Evolutionary conservation across 2,888 invertebrate genomes (phyloP), one percentile per base, ranked within the genome.

Genomic region (Diogma glabrata): DNA sequence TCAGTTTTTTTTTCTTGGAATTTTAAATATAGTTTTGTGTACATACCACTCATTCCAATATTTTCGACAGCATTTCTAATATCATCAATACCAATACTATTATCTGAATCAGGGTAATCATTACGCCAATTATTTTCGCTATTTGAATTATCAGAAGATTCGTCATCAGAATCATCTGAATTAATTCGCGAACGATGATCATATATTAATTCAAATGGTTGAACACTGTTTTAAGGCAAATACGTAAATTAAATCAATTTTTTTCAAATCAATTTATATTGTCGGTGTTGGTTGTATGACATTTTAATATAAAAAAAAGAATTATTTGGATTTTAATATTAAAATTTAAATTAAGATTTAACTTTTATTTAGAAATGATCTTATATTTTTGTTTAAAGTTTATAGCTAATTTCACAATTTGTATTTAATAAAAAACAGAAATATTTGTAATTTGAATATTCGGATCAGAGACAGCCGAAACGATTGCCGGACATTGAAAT

Each of bases 71-170:
- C 81, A 47, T 64, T 63, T 30, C 76, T 65, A 69, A 85, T 79
- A 56, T 81, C 46, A 14, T 43, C 33, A n/a, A 51, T 47, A n/a
- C 49, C 47, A 51, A 73, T 73, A 49, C 69, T 70, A 52, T 75
- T 80, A 12, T 74, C 69, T 48, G 82, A 81, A 0, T 78, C 77
- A 1, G 87, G 87, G 65, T 88, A 88, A 50, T 87, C 87, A 61
- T 88, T 87, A 54, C 77, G 72, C 76, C 80, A 82, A 63, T 86
- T 78, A 58, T 81, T 80, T 66, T 88, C 87, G 55, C 82, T 81
- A 71, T 88, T 87, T 0, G 87, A 87, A 64, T 87, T 86, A 56
- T 79, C 79, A 22, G 75, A 75, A 59, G 80, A 79, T 52, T 74
- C 72, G 45, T 76, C 75, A 10, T 73, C 75, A 12, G 59, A 57